Conservation (phyloP, 2,797 vertebrate genomes). For the Argya squamiceps region DNA sequence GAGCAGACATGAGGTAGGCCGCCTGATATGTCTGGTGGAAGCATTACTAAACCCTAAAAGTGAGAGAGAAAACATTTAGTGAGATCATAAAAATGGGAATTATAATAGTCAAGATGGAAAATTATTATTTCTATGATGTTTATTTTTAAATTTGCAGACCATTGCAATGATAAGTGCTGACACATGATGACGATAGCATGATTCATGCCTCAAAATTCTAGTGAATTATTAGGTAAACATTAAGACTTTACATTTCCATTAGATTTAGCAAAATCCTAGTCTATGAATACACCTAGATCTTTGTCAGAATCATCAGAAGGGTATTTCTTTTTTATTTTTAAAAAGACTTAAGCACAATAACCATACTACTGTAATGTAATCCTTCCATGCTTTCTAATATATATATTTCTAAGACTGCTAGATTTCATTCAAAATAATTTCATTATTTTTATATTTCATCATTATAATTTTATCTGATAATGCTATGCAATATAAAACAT, state of each 20-base stretch:
- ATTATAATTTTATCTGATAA: background rate
- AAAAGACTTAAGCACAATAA: background rate
- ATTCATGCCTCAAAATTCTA: background rate
- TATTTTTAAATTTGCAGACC: background rate
- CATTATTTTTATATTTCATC: background rate
- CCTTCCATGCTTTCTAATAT: background rate
- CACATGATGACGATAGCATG: background rate
- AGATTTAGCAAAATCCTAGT: background rate
- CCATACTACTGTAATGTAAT: background rate
- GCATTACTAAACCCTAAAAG: background rate
- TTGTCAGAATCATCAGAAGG: background rate
- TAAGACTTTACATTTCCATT: background rate
- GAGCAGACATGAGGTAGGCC: background rate
- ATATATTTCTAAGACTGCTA: background rate
- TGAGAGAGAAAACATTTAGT: background rate
- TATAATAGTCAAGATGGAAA: background rate
- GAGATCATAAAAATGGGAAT: background rate
- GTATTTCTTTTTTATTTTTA: background rate
- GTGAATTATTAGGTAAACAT: background rate
- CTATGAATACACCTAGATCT: background rate
- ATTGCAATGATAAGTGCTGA: background rate
- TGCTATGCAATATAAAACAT: accelerated
- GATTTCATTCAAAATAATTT: background rate
- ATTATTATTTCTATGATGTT: background rate
- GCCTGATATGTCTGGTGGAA: background rate